Evolutionary conservation across 2,888 invertebrate genomes (phyloP).

Genomic region (Acrobasis consociella): DNA sequence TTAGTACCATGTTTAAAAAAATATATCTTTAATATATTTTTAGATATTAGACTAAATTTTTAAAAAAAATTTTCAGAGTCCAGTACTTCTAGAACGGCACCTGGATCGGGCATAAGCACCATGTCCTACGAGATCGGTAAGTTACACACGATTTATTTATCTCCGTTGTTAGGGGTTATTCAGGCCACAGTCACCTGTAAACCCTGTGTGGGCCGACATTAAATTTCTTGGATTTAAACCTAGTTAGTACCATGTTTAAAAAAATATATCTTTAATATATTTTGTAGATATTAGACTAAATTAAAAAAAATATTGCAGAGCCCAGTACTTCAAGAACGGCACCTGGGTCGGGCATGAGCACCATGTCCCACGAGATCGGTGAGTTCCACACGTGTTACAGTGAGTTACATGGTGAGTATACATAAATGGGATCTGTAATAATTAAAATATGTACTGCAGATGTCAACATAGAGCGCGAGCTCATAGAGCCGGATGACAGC

Average conservation of each 20-base stretch:
- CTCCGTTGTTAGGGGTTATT: too few species aligned
- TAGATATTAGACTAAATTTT: neutral
- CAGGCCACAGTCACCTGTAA: neutral
- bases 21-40: neutral
- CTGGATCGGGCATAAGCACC: neutral
- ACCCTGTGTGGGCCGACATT: neutral
- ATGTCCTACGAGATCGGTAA: neutral
- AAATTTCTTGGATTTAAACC: neutral
- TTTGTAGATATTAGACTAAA: neutral
- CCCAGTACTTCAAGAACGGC: neutral
- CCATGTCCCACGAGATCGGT: neutral
- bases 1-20: neutral
- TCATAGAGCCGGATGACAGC: neutral
- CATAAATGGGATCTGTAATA: constrained; percentile 2
- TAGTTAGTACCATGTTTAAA: neutral
- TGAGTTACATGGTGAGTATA: neutral
- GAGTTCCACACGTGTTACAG: neutral
- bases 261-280: neutral
- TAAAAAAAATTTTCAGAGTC: neutral
- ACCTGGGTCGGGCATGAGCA: neutral
- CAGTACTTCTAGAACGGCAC: neutral
- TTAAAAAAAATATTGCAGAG: neutral
- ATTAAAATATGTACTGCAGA: neutral
- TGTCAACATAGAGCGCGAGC: constrained; percentile 7
- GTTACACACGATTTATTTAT: neutral